Base-by-base conservation (phyloP, 2,888 invertebrate species). In the Meiosimyza platycephala region DNA sequence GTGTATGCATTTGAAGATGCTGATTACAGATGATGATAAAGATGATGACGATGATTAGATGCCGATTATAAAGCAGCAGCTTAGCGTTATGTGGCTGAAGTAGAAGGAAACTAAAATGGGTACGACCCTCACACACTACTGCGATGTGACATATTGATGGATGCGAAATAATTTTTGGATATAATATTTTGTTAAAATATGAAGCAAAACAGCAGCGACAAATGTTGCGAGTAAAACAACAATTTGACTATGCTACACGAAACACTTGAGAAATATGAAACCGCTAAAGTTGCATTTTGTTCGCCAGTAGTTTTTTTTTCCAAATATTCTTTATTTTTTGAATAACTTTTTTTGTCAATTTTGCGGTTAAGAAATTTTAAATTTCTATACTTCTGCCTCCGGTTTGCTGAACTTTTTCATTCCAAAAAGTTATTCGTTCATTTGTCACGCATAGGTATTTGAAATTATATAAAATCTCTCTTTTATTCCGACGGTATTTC, bases 31-130 rank as follows among this genome's bases (percentile, higher is more conserved):
- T 22, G 22, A 22, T 2, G 22, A 22, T 47, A 2, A 9, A 7
- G 6, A 40, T 40, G 9, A 40, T 40, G 40, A 1, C 9, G 54
- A 62, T 63, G 70, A 70, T 70, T 70, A 63, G 40, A 52, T 52
- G 60, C 51, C 40, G 70, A 62, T 70, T 70, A 70, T 70, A 33
- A 70, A 47, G 70, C 70, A 62, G 52, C 70, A 70, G 54, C 62
- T 70, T 48, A 70, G 54, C 52, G 54, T 47, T 63, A 33, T 33
- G 9, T 54, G 70, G 54, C 51, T 52, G 51, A 40, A 48, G 60
- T n/a, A 1, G 28, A 28, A 0, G 28, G 0, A 62, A 54, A 33
- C 40, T 54, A 40, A 48, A 40, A 22, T 13, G 59, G 63, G 15
- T 28, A 18, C 16, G 62, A 70, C 3, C 28, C 3, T 4, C 40